Evolutionary conservation across 2,888 invertebrate species (phyloP).

Genomic region (Rhodophaea formosa): DNA sequence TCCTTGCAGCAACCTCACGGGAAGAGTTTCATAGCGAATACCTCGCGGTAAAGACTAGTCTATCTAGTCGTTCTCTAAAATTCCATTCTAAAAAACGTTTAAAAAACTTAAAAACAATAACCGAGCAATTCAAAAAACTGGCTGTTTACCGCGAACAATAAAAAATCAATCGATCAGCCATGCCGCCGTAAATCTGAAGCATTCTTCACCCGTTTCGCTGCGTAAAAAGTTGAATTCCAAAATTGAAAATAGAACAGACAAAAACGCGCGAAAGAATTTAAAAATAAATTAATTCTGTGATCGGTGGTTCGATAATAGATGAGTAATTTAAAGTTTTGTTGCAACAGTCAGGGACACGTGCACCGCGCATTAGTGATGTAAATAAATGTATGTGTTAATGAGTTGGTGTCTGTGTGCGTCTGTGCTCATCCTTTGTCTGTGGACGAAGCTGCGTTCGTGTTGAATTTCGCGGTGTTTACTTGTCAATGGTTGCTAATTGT

Average conservation of each 20-base stretch:
- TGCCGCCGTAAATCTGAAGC: slow-evolving; percentile 53
- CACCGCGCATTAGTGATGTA: slow-evolving; percentile 64
- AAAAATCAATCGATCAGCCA: slow-evolving; percentile 59
- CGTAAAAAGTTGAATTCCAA: slow-evolving; percentile 52
- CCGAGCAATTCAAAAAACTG: slow-evolving; percentile 31
- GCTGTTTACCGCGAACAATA: slow-evolving; percentile 30
- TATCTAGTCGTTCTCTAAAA: slow-evolving; percentile 67
- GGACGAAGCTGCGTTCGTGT: slow-evolving; percentile 44
- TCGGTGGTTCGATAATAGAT: slow-evolving; percentile 34
- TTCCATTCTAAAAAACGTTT: slow-evolving; percentile 40
- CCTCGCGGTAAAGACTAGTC: slow-evolving; percentile 79
- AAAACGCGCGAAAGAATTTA: slow-evolving; percentile 38
- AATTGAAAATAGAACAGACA: slow-evolving; percentile 45
- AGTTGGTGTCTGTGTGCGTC: slow-evolving; percentile 65
- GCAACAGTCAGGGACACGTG: slow-evolving; percentile 56
- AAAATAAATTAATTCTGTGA: slow-evolving; percentile 21
- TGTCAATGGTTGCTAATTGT: slow-evolving; percentile 16
- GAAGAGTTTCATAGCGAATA: slow-evolving; percentile 81
- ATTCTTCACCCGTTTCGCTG: slow-evolving; percentile 66
- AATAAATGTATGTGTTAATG: slow-evolving; percentile 72
- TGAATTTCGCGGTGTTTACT: slow-evolving; percentile 41
- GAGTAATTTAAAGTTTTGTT: slow-evolving; percentile 60
- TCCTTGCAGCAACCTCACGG: slow-evolving; percentile 81
- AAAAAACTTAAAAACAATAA: slow-evolving; percentile 39
- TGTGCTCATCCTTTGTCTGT: slow-evolving; percentile 53